A percentile compares a stretch with the other conserved stretches of the same genome.
Conservation (phyloP, 2,797 vertebrate genomes). For the Holocentrus rufus region DNA sequence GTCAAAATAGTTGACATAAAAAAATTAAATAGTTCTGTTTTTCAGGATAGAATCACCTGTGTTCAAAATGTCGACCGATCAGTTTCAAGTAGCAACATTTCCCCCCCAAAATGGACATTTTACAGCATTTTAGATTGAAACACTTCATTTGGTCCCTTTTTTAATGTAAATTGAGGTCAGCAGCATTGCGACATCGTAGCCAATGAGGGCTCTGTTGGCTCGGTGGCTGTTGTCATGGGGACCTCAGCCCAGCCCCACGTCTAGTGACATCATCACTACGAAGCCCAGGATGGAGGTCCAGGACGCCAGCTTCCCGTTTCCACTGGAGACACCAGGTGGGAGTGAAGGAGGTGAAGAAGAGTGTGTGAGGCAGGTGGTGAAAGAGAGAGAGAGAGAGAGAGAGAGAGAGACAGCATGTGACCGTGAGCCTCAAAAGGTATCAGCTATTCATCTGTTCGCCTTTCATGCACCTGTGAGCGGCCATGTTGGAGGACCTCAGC, state of each 20-base stretch:
- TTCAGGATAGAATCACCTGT: no score
- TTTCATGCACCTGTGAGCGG: no score
- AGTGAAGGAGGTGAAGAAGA: background rate
- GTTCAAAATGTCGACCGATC: background rate
- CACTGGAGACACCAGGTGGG: slow-evolving; percentile 82
- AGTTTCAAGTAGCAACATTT: slow-evolving; percentile 56
- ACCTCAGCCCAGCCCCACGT: slow-evolving; percentile 93
- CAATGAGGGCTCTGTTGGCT: slow-evolving; percentile 9
- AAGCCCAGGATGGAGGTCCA: slow-evolving; percentile 94
- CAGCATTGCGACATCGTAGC: slow-evolving; percentile 31
- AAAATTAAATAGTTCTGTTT: no score
- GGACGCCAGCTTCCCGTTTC: slow-evolving; percentile 93
- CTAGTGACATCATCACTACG: slow-evolving; percentile 98
- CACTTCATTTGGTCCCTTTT: slow-evolving; percentile 64
- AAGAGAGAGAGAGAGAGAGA: background rate
- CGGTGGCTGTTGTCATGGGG: background rate
- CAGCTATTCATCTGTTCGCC: no score
- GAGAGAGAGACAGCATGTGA: no score
- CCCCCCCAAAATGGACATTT: slow-evolving; percentile 15
- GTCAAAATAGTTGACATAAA: background rate
- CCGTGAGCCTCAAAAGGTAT: no score
- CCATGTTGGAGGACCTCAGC: no score
- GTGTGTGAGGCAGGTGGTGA: background rate
- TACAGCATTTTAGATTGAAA: slow-evolving; percentile 46
- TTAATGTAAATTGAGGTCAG: slow-evolving; percentile 40